Conservation (phyloP, 2,797 vertebrate species). For the Morelia viridis region DNA sequence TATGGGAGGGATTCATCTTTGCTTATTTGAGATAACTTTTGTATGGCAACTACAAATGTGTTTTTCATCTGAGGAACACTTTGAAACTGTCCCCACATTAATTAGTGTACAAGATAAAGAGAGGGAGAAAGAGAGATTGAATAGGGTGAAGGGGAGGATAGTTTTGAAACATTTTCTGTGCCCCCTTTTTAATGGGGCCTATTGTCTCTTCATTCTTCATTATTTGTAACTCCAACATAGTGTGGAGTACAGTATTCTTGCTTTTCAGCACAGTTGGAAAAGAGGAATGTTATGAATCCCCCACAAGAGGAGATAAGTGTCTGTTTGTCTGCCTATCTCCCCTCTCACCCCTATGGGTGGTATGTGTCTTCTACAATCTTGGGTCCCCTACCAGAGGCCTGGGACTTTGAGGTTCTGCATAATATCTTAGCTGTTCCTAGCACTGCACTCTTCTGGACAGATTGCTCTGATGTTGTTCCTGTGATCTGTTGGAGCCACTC, state of each 20-base stretch:
- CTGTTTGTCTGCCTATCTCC: not conserved
- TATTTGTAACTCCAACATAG: slow-evolving; percentile 23
- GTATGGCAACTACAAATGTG: not conserved
- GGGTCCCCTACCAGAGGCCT: too few relatives aligned
- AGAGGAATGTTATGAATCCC: slow-evolving; percentile 17
- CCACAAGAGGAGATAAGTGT: not conserved
- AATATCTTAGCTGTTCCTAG: too few relatives aligned
- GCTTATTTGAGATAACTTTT: not conserved
- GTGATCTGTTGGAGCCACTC: too few relatives aligned
- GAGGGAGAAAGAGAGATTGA: not conserved
- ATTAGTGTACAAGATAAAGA: not conserved
- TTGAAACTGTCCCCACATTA: not conserved
- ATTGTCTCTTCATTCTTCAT: not conserved
- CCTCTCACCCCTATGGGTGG: too few relatives aligned
- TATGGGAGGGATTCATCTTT: not conserved
- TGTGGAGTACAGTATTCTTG: slow-evolving; percentile 6
- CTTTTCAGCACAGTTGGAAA: slow-evolving; percentile 15
- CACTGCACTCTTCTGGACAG: too few relatives aligned
- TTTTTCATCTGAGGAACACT: not conserved
- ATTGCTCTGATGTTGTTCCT: too few relatives aligned
- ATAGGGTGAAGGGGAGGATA: not conserved
- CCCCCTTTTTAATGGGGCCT: not conserved
- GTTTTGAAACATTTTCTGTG: not conserved
- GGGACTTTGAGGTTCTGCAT: too few relatives aligned
- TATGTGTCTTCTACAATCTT: too few relatives aligned